A percentile compares a stretch with the other conserved stretches of the same genome.
Conservation (phyloP, 2,888 invertebrate genomes). For the Clistopyga incitator region DNA sequence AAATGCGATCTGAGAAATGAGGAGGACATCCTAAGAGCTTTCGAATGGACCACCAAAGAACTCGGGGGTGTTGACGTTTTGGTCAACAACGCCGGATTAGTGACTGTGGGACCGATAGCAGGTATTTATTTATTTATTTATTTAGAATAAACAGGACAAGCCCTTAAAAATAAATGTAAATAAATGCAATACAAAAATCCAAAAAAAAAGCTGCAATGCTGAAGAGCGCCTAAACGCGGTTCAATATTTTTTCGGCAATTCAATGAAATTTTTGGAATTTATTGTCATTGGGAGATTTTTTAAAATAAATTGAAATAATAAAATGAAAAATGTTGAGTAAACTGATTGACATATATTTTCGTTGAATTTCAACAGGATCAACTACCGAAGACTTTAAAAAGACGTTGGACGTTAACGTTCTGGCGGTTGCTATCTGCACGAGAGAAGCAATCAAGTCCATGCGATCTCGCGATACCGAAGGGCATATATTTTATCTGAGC, state of each 20-base stretch:
- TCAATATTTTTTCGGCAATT: too few species aligned
- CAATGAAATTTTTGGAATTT: too few species aligned
- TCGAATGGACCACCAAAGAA: slow-evolving; percentile 70
- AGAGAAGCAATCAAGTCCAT: slow-evolving; percentile 75
- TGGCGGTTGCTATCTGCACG: slow-evolving; percentile 74
- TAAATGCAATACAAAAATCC: too few species aligned
- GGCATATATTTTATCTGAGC: slow-evolving; percentile 76
- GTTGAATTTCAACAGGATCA: slow-evolving; percentile 66
- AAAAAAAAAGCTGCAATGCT: too few species aligned
- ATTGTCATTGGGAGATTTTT: too few species aligned
- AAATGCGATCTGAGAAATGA: slow-evolving; percentile 72
- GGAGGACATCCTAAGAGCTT: slow-evolving; percentile 70
- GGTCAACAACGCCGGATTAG: slow-evolving; percentile 85
- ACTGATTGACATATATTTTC: not conserved
- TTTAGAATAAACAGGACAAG: too few species aligned
- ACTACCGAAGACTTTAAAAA: slow-evolving; percentile 71
- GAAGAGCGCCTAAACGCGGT: too few species aligned
- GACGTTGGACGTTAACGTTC: slow-evolving; percentile 74
- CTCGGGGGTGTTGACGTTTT: slow-evolving; percentile 84
- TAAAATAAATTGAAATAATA: not conserved
- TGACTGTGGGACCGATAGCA: slow-evolving; percentile 66
- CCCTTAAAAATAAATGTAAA: too few species aligned
- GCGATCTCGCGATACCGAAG: slow-evolving; percentile 70
- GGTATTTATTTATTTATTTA: too few species aligned
- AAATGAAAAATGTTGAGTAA: not conserved